Conservation (phyloP, 2,888 invertebrate species). For the Lepidochrysops patricia region DNA sequence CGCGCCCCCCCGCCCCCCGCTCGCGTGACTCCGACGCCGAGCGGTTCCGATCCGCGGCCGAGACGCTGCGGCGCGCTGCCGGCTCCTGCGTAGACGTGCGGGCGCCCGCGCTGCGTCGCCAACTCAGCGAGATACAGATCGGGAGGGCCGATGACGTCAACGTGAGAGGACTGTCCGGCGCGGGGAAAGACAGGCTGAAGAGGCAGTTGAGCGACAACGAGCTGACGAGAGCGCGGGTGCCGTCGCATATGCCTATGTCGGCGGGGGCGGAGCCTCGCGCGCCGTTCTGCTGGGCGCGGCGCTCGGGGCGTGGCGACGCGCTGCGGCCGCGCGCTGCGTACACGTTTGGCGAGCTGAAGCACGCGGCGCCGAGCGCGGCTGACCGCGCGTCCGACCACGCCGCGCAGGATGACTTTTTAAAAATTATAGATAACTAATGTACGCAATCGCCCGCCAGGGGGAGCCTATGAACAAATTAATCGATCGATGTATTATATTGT, state of each 20-base stretch:
- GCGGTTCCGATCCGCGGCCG: slow-evolving; percentile 58
- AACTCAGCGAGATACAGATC: slow-evolving; percentile 53
- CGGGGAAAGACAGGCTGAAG: slow-evolving; percentile 56
- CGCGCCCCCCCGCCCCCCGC: slow-evolving; percentile 33
- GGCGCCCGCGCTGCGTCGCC: slow-evolving; percentile 35
- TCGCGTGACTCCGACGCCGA: slow-evolving; percentile 43
- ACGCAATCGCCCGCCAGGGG: slow-evolving; percentile 25
- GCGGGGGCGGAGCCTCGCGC: slow-evolving; percentile 61
- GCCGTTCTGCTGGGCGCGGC: slow-evolving; percentile 59
- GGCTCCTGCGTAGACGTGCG: slow-evolving; percentile 53
- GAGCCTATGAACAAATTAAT: slow-evolving; percentile 40
- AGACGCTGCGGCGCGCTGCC: slow-evolving; percentile 47
- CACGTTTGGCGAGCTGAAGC: slow-evolving; percentile 66
- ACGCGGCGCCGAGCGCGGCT: slow-evolving; percentile 54
- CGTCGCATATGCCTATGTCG: slow-evolving; percentile 64
- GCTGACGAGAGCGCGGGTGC: slow-evolving; percentile 48
- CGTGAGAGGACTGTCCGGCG: slow-evolving; percentile 50
- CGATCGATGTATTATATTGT: slow-evolving; percentile 51
- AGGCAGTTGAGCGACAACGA: slow-evolving; percentile 63
- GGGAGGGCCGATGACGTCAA: slow-evolving; percentile 31
- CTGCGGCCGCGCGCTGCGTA: slow-evolving; percentile 52
- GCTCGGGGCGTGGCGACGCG: slow-evolving; percentile 44
- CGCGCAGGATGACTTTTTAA: slow-evolving; percentile 56
- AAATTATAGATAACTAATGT: slow-evolving; percentile 54
- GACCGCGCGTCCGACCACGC: slow-evolving; percentile 38